Percentiles rank a stretch among this genome's conserved stretches.
Conservation (phyloP, 2,113 vertebrate genomes). For the Tachycineta bicolor region DNA sequence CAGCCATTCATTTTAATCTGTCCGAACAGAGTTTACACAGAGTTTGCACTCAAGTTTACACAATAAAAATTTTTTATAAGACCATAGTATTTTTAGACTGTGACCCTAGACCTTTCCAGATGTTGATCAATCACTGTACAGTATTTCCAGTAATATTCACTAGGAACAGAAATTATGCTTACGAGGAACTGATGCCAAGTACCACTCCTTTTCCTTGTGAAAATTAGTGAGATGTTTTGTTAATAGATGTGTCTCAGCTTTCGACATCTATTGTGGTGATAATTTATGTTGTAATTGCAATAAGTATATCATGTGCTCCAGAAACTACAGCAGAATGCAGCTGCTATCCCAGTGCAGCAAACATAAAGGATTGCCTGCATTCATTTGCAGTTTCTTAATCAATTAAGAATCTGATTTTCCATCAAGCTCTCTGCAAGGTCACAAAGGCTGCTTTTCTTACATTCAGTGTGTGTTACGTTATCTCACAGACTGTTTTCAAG, state of each 20-base stretch:
- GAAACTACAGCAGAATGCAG: background rate
- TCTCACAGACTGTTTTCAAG: background rate
- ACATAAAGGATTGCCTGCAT: background rate
- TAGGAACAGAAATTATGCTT: background rate
- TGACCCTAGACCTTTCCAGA: background rate
- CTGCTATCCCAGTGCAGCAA: background rate
- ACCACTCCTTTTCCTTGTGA: background rate
- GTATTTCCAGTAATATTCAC: background rate
- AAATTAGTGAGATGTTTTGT: background rate
- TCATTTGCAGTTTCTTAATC: background rate
- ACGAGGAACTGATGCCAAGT: background rate
- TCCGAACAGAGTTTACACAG: background rate
- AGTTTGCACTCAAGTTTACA: background rate
- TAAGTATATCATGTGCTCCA: background rate
- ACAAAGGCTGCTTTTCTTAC: background rate
- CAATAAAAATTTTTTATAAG: background rate
- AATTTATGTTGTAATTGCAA: background rate
- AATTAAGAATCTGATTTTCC: background rate
- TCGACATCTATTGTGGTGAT: background rate
- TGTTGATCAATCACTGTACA: background rate
- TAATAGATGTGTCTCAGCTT: background rate
- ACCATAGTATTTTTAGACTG: background rate
- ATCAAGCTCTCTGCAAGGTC: background rate
- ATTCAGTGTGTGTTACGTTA: fast-evolving
- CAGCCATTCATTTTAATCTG: background rate